Percentiles rank a stretch among this genome's conserved stretches.
phyloP scores from a whole-genome alignment of 2,888 invertebrate species.

The Microplitis manilae region DNA sequence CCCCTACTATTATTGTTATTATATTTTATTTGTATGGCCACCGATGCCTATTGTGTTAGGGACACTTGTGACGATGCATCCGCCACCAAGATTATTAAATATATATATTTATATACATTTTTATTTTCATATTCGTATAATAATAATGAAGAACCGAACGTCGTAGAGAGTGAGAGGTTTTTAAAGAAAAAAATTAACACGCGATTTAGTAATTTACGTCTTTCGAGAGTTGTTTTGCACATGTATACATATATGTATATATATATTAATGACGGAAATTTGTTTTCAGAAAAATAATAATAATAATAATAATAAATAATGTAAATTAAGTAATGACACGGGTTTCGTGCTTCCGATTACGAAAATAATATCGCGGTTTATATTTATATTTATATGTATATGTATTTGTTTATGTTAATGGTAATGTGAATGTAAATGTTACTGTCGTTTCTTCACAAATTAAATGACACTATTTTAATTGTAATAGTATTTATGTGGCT shows the following conservation, averaged over 20 bases:
- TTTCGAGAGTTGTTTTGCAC: background rate
- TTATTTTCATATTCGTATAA: background rate
- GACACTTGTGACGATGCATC: background rate
- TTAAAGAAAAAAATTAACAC: background rate
- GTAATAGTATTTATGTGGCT: background rate
- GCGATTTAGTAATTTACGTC: constrained; percentile 1
- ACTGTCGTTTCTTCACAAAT: background rate
- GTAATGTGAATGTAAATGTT: background rate
- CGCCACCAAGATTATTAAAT: background rate
- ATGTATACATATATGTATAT: background rate
- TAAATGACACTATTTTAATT: background rate
- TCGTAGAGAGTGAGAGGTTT: background rate
- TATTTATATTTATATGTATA: background rate
- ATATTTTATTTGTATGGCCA: background rate
- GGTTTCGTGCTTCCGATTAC: background rate
- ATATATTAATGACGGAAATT: background rate
- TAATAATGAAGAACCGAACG: background rate
- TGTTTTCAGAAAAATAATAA: background rate
- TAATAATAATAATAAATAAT: background rate
- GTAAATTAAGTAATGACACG: background rate
- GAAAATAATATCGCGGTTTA: background rate
- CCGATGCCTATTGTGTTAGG: background rate
- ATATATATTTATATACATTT: too few relatives aligned
- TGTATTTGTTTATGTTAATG: background rate
- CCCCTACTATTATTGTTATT: background rate